Evolutionary conservation across 2,888 invertebrate genomes (phyloP), one percentile per base, ranked within the genome.

Genomic region (Erebia ligea): DNA sequence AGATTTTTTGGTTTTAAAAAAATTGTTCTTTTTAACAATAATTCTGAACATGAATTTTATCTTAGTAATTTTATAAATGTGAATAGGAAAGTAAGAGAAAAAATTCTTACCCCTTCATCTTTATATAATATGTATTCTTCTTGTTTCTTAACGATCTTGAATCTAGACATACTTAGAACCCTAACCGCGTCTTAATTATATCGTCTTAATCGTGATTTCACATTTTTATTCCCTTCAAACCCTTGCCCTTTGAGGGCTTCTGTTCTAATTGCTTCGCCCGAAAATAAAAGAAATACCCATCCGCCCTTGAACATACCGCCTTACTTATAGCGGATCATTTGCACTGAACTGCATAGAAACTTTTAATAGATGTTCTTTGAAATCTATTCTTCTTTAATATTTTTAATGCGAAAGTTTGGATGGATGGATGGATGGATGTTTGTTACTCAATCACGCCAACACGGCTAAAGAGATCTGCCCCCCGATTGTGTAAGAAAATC

Each of bases 241-340:
- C 80, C 82, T 83, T 81, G 82, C 86, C 84, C 87, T 89, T 89
- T 88, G 85, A 86, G 86, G 83, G 80, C 84, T 84, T 83, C 82
- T 81, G 77, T 84, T 87, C 89, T 92, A 92, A 92, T 92, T 91
- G 91, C 90, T 91, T 85, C 84, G 84, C 83, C 86, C 86, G 84
- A 89, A 89, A 88, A 86, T 87, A 90, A 88, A 88, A 88, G 82
- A 85, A 87, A 88, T 86, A 87, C 84, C 83, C 83, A 81, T 81
- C 84, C 82, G 81, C 81, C 78, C 81, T 81, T 77, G 75, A 73
- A 70, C 62, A 73, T 59, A 73, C 19, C 68, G 80, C 68, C 71
- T 6, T 66, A 76, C 10, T 82, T 52, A n/a, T 0, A 81, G 85
- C 84, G 82, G 73, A 10, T 6, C 5, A 17, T 52, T 42, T n/a